Conservation (phyloP, 2,797 vertebrate species). For the Peromyscus nudipes region DNA sequence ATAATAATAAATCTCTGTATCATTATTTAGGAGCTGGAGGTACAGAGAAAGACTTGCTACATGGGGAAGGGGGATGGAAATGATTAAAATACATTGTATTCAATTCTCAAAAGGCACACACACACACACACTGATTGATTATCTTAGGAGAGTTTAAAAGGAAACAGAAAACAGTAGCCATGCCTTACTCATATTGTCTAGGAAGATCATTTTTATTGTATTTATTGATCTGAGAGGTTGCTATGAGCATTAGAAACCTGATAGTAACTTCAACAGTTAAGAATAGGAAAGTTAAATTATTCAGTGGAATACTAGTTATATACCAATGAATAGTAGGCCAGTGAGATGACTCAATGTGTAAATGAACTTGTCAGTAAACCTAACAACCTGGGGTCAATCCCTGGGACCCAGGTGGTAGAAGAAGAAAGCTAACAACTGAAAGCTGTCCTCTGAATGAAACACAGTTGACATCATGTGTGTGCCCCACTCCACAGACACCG, state of each 20-base stretch:
- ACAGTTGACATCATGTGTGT: not conserved
- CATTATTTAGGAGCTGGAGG: not conserved
- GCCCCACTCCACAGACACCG: too few species aligned
- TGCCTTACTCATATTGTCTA: not conserved
- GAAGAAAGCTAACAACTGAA: accelerated
- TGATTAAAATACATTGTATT: not conserved
- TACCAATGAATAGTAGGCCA: not conserved
- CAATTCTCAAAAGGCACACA: not conserved
- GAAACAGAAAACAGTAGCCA: not conserved
- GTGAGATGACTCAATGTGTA: not conserved
- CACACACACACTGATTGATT: not conserved
- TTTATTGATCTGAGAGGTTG: not conserved
- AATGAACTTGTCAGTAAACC: not conserved
- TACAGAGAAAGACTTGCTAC: not conserved
- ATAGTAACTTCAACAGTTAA: not conserved
- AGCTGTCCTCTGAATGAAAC: not conserved
- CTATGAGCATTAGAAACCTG: not conserved
- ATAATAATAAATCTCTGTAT: not conserved
- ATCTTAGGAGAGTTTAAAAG: not conserved
- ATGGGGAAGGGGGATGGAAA: too few species aligned
- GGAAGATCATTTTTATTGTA: not conserved
- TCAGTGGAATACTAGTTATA: not conserved
- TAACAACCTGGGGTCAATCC: not conserved
- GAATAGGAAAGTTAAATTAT: not conserved
- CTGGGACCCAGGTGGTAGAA: not conserved